Percentiles rank a stretch among this genome's conserved stretches.
These are phyloP conservation scores for Amorpha juglandis DNA, from an alignment of 2,888 invertebrate genomes.

Conservation along the genomic window DNA sequence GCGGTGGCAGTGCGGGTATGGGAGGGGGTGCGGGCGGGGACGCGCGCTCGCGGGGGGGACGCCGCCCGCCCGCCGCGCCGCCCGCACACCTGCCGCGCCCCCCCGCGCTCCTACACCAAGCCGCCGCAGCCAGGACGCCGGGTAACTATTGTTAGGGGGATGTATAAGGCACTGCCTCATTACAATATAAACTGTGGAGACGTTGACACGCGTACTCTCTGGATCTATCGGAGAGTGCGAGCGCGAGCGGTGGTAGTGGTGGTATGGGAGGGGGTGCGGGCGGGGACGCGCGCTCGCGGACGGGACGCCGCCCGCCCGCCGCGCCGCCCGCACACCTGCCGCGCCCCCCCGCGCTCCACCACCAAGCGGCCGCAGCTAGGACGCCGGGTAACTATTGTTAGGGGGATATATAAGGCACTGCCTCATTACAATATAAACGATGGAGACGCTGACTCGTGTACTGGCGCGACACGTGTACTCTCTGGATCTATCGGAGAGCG, in stretches of 20 bases:
- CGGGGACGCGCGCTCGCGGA: constrained; percentile 34
- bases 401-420: no score
- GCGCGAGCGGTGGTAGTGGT: constrained; percentile 89
- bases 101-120: constrained; percentile 45
- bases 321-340: constrained; percentile 51
- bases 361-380: constrained; percentile 41
- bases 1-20: constrained; percentile 85
- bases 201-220: constrained; percentile 95
- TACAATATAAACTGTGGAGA: constrained; percentile 99
- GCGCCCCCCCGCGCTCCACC: constrained; percentile 51
- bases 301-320: constrained; percentile 39
- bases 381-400: constrained; percentile 48
- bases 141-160: constrained; percentile 35
- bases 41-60: constrained; percentile 39
- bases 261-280: constrained; percentile 82
- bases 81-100: constrained; percentile 55
- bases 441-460: constrained; percentile 97
- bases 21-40: constrained; percentile 82
- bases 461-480: constrained; percentile 95
- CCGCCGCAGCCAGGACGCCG: constrained; percentile 49
- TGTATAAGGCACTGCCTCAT: no score
- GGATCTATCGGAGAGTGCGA: constrained; percentile 93
- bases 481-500: constrained; percentile 94
- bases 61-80: constrained; percentile 41
- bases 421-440: no score